Base-by-base conservation (phyloP, 2,797 vertebrate genomes). In the Ispidina picta region DNA sequence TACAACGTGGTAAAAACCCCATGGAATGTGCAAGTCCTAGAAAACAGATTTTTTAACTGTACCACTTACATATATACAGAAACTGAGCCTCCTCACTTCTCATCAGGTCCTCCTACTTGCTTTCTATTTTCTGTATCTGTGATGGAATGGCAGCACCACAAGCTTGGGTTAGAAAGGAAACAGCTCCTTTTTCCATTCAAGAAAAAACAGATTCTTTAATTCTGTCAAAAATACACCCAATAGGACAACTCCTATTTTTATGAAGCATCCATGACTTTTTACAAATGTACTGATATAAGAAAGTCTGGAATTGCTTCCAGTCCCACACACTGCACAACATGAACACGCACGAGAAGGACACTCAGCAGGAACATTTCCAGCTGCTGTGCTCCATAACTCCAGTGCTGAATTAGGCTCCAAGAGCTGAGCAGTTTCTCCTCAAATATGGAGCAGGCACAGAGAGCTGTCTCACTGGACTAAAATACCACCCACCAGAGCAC, bases 241-340 rank as follows among this genome's bases (percentile, higher is more conserved):
- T 90, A 90, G 77, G 84, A 88, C 58, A 78, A 64, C 64, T 92
- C 92, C 94, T 79, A 29, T 60, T 96, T 96, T 97, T 95, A 94
- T 86, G 82, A 96, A 90, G 92, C 88, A 94, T 91, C 89, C 52
- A 78, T 31, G 60, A 93, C 83, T 96, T 86, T 66, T 66, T 85
- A 93, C 93, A 74, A 93, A 90, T 94, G 81, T 65, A 92, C 82
- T 56, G 86, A 96, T 90, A 89, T 79, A 83, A 48, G 54, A 81
- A 97, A 96, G 92, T 80, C 93, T 90, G 90, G 78, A 86, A 86
- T 93, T 96, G 96, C 94, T 97, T 96, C 94, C 92, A 93, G 81
- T 68, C 82, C 68, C 90, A 97, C 72, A 90, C 65, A 87, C 75
- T 87, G 65, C 89, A 92, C 68, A 84, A 94, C 91, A 95, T 90